phyloP scores from a whole-genome alignment of 2,797 vertebrate species.

The Aulostomus chinensis region DNA sequence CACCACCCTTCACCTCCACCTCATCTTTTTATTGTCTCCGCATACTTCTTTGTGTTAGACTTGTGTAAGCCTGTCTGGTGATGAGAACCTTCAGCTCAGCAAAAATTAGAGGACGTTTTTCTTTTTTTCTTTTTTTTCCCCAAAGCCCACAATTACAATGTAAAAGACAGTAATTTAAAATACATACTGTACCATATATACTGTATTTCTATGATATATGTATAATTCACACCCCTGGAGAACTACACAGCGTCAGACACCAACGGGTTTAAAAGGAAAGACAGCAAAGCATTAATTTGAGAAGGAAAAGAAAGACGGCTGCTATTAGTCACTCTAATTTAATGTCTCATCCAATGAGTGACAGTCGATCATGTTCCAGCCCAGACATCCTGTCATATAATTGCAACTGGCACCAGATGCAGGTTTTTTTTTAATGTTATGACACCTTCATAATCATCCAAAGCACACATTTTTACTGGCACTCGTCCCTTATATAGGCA shows the following conservation, averaged over 20 bases:
- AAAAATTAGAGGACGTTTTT: constrained; percentile 57
- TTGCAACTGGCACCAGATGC: constrained; percentile 37
- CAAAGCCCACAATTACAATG: constrained; percentile 59
- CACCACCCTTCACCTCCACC: constrained; percentile 5
- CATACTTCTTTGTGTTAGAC: constrained; percentile 34
- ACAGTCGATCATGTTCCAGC: constrained; percentile 27
- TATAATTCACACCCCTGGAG: constrained; percentile 41
- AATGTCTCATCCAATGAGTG: constrained; percentile 18
- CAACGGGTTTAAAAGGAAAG: constrained; percentile 18
- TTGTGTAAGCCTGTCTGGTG: constrained; percentile 51
- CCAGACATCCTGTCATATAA: constrained; percentile 42
- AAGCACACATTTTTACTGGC: background rate
- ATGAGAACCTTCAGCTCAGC: constrained; percentile 37
- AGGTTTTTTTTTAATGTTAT: constrained; percentile 30
- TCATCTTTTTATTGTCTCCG: constrained; percentile 15
- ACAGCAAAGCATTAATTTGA: constrained; percentile 37
- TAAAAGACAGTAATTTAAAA: constrained; percentile 54
- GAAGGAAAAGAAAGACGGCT: constrained; percentile 4
- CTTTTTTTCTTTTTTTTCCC: no score
- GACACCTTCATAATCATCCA: no score
- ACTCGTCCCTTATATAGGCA: background rate
- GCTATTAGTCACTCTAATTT: constrained; percentile 22
- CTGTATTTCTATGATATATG: background rate
- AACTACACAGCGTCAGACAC: no score
- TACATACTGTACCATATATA: constrained; percentile 16